Conservation (phyloP, 2,797 vertebrate genomes). For the Notamacropus eugenii region DNA sequence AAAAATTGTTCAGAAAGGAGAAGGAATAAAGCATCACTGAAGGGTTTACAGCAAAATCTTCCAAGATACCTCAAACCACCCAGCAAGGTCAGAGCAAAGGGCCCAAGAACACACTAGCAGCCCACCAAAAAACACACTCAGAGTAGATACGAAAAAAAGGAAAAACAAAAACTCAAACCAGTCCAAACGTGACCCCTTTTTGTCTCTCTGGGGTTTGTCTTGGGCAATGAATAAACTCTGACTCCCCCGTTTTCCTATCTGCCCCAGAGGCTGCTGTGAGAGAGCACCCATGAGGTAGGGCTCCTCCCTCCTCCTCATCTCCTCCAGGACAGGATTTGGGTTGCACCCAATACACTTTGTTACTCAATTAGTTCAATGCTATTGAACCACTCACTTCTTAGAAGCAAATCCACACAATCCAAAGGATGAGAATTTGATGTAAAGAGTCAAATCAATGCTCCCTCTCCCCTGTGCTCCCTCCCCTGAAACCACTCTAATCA, state of each 20-base stretch:
- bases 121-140: not conserved
- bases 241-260: not conserved
- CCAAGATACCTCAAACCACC: not conserved
- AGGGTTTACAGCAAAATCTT: not conserved
- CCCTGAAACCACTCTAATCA: rapidly evolving
- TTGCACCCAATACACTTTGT: not conserved
- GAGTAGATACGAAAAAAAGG: not conserved
- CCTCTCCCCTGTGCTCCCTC: too few relatives aligned
- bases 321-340: not conserved
- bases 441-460: not conserved
- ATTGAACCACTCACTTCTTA: rapidly evolving
- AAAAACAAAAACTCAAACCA: not conserved
- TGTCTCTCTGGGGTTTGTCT: not conserved
- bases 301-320: rapidly evolving
- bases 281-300: not conserved
- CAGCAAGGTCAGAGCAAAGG: not conserved
- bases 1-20: not conserved
- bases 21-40: not conserved
- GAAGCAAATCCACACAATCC: rapidly evolving
- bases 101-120: not conserved
- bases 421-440: rapidly evolving
- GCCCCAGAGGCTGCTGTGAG: not conserved
- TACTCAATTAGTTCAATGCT: not conserved
- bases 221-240: not conserved
- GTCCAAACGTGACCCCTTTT: not conserved